Evolutionary conservation across 2,113 vertebrate genomes (phyloP).

Genomic region (Dipodomys ordii): DNA sequence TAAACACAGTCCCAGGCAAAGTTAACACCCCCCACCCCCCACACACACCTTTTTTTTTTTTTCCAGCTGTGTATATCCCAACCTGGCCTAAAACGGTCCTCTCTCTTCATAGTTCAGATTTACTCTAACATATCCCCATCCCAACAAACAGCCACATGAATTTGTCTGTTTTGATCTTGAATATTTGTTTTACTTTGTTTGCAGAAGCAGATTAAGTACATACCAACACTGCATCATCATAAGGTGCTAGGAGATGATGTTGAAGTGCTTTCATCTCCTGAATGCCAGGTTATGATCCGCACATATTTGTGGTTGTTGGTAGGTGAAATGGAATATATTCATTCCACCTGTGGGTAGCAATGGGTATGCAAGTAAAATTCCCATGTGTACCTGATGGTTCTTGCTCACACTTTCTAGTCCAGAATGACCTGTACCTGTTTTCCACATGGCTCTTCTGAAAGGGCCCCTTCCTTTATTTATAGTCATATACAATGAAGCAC

Average conservation of each 20-base stretch:
- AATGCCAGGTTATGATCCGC: background rate
- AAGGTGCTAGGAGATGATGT: background rate
- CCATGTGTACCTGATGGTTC: background rate
- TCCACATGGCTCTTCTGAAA: background rate
- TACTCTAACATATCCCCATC: background rate
- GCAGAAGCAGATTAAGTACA: background rate
- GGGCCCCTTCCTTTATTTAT: background rate
- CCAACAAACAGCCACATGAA: background rate
- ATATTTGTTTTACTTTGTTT: constrained; percentile 22
- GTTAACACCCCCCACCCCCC: too few species aligned
- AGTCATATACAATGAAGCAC: background rate
- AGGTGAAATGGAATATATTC: background rate
- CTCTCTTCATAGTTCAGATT: background rate
- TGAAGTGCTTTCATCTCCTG: background rate
- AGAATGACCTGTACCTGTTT: background rate
- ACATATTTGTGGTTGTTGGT: background rate
- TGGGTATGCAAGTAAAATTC: background rate
- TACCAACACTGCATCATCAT: background rate
- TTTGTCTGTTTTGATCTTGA: background rate
- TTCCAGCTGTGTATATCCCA: background rate
- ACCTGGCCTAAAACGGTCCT: background rate
- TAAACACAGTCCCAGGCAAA: background rate
- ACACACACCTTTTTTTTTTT: background rate
- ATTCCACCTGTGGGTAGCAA: background rate
- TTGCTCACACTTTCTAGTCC: background rate